phyloP scores from a whole-genome alignment of 1,140 invertebrate genomes.

The Meloidogyne exigua region DNA sequence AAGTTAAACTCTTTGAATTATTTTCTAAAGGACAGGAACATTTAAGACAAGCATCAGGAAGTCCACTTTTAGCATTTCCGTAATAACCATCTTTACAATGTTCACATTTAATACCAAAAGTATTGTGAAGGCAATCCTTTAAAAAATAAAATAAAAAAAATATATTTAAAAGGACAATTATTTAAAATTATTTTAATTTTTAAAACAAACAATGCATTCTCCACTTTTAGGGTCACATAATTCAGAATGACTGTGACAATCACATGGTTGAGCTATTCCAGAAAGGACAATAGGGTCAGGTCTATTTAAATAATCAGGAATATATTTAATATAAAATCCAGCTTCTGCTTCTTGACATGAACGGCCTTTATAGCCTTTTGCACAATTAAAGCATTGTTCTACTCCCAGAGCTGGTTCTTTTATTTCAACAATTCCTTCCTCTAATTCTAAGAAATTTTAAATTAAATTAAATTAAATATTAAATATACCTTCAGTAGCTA shows the following conservation, averaged over 20 bases:
- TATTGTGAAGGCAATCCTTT: conserved; percentile 80
- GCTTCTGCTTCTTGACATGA: conserved; percentile 72
- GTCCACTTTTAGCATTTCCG: conserved; percentile 74
- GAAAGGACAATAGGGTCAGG: conserved; percentile 74
- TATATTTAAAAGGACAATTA: too few species aligned
- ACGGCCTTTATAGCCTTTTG: conserved; percentile 51
- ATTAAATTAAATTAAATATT: background rate
- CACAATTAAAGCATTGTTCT: conserved; percentile 81
- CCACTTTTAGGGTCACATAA: conserved; percentile 81
- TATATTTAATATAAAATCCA: conserved; percentile 78
- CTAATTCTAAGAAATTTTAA: conserved; percentile 65
- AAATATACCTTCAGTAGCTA: conserved; percentile 70
- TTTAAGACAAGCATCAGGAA: conserved; percentile 67
- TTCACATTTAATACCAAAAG: conserved; percentile 81
- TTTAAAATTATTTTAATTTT: too few species aligned
- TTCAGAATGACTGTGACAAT: conserved; percentile 78
- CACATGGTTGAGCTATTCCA: conserved; percentile 77
- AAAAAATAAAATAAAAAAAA: background rate
- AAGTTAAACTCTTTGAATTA: conserved; percentile 68
- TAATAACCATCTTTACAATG: conserved; percentile 77
- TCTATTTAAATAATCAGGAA: conserved; percentile 66
- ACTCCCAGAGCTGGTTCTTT: conserved; percentile 75
- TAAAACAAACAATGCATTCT: conserved; percentile 73
- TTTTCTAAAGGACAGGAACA: conserved; percentile 75
- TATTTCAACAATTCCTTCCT: conserved; percentile 21